Evolutionary conservation across 37 sponge, comb jelly and placozoan species (phyloP).

Genomic region (Mnemiopsis leidyi): DNA sequence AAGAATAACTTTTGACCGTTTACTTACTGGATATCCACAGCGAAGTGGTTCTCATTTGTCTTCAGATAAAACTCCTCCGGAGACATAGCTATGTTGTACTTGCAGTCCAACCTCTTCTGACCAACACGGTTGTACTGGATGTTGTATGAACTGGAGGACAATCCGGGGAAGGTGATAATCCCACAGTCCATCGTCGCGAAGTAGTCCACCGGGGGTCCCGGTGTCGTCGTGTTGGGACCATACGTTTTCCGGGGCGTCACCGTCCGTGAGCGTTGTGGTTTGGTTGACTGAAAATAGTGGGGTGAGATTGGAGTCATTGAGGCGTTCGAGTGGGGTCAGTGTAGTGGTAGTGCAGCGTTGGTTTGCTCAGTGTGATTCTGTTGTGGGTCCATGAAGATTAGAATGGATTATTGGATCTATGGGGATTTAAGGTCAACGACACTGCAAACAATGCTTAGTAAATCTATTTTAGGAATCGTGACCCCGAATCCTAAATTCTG

Average conservation of each 20-base stretch:
- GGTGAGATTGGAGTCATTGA: not conserved
- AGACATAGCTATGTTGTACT: not conserved
- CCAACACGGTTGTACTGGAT: not conserved
- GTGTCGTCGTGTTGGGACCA: conserved; percentile 10
- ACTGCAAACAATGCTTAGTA: too few relatives aligned
- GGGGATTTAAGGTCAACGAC: too few relatives aligned
- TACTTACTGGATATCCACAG: conserved; percentile 36
- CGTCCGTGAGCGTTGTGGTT: conserved; percentile 9
- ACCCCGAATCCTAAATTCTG: too few relatives aligned
- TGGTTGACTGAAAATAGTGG: conserved; percentile 5
- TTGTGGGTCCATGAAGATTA: too few relatives aligned
- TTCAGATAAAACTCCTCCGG: conserved; percentile 10
- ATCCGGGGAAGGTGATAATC: conserved; percentile 13
- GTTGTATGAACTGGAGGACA: not conserved
- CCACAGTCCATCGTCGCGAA: conserved; percentile 8
- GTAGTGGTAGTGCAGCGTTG: too few relatives aligned
- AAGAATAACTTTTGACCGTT: too few relatives aligned
- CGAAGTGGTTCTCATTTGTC: conserved; percentile 35
- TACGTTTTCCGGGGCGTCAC: conserved; percentile 42
- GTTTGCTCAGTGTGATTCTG: too few relatives aligned
- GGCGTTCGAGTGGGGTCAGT: not conserved
- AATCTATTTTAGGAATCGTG: too few relatives aligned
- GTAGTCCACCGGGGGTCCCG: conserved; percentile 10
- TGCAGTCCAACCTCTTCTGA: conserved; percentile 43
- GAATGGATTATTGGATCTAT: too few relatives aligned